These are phyloP conservation scores for Sinocyclocheilus grahami DNA, from an alignment of 2,113 vertebrate genomes.

Conservation along the genomic window DNA sequence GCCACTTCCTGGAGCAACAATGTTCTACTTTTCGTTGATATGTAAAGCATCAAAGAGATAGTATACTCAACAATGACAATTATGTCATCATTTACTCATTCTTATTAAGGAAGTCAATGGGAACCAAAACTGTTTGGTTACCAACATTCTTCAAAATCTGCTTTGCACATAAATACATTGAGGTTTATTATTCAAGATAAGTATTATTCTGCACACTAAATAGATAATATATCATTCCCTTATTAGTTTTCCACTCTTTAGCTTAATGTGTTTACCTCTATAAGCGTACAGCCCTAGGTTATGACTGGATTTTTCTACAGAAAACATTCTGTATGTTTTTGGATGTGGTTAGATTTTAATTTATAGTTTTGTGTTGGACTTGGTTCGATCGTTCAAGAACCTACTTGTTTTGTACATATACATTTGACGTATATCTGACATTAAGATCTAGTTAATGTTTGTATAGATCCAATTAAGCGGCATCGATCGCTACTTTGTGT, in stretches of 20 bases:
- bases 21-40: too few relatives aligned
- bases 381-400: not conserved
- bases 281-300: not conserved
- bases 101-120: too few relatives aligned
- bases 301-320: not conserved
- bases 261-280: not conserved
- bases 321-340: not conserved
- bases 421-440: not conserved
- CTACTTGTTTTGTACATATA: not conserved
- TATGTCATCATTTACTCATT: too few relatives aligned
- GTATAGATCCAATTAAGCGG: not conserved
- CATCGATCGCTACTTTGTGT: not conserved
- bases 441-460: constrained; percentile 12
- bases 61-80: too few relatives aligned
- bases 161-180: too few relatives aligned
- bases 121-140: too few relatives aligned
- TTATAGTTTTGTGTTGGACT: not conserved
- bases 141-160: too few relatives aligned
- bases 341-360: not conserved
- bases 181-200: not conserved
- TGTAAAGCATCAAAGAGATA: too few relatives aligned
- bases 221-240: not conserved
- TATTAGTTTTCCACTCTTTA: not conserved
- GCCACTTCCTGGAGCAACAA: too few relatives aligned
- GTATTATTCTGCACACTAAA: not conserved